These are phyloP conservation scores for Chymomyza amoena DNA, from an alignment of 2,888 invertebrate genomes.

Conservation along the genomic window DNA sequence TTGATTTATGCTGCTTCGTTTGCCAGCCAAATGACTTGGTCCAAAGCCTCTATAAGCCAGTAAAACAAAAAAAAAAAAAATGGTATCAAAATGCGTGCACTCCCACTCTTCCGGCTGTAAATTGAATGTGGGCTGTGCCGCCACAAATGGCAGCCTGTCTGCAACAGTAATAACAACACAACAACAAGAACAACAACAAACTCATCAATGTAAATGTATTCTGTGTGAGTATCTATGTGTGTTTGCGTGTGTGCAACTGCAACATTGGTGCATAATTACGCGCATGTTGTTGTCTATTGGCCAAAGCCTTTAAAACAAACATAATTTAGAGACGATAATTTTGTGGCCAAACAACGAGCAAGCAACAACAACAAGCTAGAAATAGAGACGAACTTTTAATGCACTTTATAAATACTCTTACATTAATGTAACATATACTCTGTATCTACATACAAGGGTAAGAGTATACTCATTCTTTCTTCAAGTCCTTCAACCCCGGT, in stretches of 20 bases:
- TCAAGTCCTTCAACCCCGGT: no score
- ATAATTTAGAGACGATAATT: constrained; percentile 43
- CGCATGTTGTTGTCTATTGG: constrained; percentile 33
- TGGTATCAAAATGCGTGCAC: constrained; percentile 65
- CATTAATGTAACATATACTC: no score
- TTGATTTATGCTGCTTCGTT: constrained; percentile 1
- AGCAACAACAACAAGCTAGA: constrained; percentile 35
- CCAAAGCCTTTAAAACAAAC: constrained; percentile 27
- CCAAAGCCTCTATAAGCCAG: constrained; percentile 14
- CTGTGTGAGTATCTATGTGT: not conserved
- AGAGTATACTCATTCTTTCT: no score
- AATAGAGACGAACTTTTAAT: constrained; percentile 9
- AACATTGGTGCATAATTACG: constrained; percentile 37
- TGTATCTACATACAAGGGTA: no score
- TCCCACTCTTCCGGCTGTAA: constrained; percentile 77
- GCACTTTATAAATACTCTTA: not conserved
- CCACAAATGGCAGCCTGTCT: constrained; percentile 38
- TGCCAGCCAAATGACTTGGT: constrained; percentile 58
- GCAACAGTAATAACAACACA: constrained; percentile 8
- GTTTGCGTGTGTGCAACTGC: constrained; percentile 5
- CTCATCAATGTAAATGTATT: constrained; percentile 44
- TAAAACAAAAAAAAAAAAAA: constrained; percentile 27
- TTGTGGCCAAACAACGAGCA: constrained; percentile 61
- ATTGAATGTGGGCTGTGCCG: constrained; percentile 67
- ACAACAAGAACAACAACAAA: constrained; percentile 32